Base-by-base conservation (phyloP, 1,140 invertebrate species). In the Diabrotica virgifera region DNA sequence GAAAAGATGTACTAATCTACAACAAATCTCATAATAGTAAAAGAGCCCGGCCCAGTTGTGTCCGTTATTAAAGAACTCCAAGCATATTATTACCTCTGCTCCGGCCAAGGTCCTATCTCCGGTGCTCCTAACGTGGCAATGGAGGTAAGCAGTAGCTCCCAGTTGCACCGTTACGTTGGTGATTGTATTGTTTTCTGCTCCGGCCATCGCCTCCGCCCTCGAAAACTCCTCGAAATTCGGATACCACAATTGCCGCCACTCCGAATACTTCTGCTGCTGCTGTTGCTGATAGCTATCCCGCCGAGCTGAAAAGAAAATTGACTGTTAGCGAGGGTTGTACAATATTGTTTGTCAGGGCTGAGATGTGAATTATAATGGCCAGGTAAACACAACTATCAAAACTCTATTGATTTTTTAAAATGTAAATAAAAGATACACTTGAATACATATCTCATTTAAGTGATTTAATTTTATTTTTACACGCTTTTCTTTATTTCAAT, bases 111-210 rank as follows among this genome's bases (percentile, higher is more conserved):
- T 73, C 52, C 77, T 69, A 62, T 74, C 72, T 74, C 88, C 87
- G 6, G 84, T 84, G 78, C 87, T 87, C 63, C 87, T 82, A 65
- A 90, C 87, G 75, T 85, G 83, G 77, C 89, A 91, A 74, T 89
- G 86, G 13, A 90, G 81, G 75, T 88, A 90, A 11, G 88, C 89
- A 5, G 87, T 87, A 14, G 85, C 87, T 7, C 89, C 89, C 40
- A 90, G 76, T 72, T 90, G 88, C 5, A 89, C 87, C 1, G 88
- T 90, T 11, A 89, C 84, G 77, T 90, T 90, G 10, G 84, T 85
- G 40, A 87, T 83, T 11, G 87, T 89, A 69, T 88, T 89, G 79
- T 90, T 89, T 37, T 76, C 72, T 8, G 71, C 72, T 36, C 69
- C 66, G 14, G 71, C 68, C 50, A 68, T 68, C 9, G 74, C 75